Base-by-base conservation (phyloP, 2,797 vertebrate genomes). In the Acanthopagrus latus region DNA sequence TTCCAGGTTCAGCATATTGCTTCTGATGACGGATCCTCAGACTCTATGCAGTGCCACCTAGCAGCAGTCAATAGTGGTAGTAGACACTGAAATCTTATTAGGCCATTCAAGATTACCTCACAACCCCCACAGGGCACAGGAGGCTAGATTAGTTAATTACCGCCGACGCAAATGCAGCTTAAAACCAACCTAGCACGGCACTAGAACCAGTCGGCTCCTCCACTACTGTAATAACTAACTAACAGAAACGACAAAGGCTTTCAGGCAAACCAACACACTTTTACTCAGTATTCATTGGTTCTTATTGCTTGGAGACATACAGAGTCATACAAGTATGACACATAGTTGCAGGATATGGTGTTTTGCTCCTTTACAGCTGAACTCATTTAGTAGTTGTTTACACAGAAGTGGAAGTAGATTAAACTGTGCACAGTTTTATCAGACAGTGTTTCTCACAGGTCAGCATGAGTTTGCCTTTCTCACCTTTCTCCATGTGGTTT, bases 61-160 rank as follows among this genome's bases (percentile, higher is more conserved):
- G 78, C 78, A 81, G 75, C 76, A 71, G 75, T 85, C 86, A 90
- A 43, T 83, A 76, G 69, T 86, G 83, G 90, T 92, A 89, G 89
- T 91, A 92, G 88, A 89, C 82, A 41, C 65, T 80, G 71, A 84
- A 94, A 94, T 92, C 93, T 91, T 80, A 86, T 95, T 94, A 95
- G 66, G 80, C 74, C 86, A 93, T 90, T 92, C 80, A 90, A 93
- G 93, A 94, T 95, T 93, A 95, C 85, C 88, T 84, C 85, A 89
- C 86, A 87, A 78, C 87, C 91, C 87, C 92, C 92, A 83, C 80
- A 74, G 43, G 62, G 75, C 71, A 75, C 48, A 65, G 80, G 84
- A 94, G 6, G 43, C 5, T 77, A 87, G 95, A 95, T 95, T 95
- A 95, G 90, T 87, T 94, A 93, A 95, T 95, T 94, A 81, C 44